A percentile compares a stretch with the other conserved stretches of the same genome.
Evolutionary conservation across 2,113 vertebrate genomes (phyloP).

Genomic region (Psilopogon haemacephalus): DNA sequence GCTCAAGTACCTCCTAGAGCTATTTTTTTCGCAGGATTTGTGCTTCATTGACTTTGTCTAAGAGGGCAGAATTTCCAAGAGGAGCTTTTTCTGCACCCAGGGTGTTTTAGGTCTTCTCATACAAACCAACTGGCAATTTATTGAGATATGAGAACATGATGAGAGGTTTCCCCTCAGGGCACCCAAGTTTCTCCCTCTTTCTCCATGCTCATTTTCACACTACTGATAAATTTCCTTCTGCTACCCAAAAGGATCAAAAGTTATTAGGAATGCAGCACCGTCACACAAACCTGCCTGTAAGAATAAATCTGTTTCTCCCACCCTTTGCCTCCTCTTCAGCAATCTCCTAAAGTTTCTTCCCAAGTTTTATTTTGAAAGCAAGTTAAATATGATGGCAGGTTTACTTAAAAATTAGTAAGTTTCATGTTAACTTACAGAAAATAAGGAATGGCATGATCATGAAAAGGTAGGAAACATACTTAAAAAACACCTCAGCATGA

Average conservation of each 20-base stretch:
- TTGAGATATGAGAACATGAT: rapidly evolving
- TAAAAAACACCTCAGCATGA: not conserved
- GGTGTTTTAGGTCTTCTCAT: not conserved
- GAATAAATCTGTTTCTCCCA: not conserved
- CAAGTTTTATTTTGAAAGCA: conserved; percentile 21
- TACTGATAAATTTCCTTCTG: not conserved
- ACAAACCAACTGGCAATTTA: not conserved
- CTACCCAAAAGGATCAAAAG: not conserved
- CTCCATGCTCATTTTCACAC: not conserved
- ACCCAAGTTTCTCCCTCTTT: rapidly evolving
- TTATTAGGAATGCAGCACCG: not conserved
- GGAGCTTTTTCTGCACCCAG: not conserved
- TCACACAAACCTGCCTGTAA: rapidly evolving
- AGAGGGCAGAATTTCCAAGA: not conserved
- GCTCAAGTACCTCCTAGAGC: not conserved
- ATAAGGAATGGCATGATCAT: rapidly evolving
- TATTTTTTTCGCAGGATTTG: not conserved
- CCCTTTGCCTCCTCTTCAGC: not conserved
- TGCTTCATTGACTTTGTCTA: rapidly evolving
- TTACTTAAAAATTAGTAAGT: conserved; percentile 6
- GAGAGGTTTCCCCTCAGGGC: not conserved
- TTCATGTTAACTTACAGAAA: not conserved
- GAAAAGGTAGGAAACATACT: conserved; percentile 31
- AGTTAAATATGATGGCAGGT: not conserved
- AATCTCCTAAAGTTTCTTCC: not conserved